A percentile compares a stretch with the other conserved stretches of the same genome.
Conservation (phyloP, 1,140 invertebrate species). For the Heliothis virescens region DNA sequence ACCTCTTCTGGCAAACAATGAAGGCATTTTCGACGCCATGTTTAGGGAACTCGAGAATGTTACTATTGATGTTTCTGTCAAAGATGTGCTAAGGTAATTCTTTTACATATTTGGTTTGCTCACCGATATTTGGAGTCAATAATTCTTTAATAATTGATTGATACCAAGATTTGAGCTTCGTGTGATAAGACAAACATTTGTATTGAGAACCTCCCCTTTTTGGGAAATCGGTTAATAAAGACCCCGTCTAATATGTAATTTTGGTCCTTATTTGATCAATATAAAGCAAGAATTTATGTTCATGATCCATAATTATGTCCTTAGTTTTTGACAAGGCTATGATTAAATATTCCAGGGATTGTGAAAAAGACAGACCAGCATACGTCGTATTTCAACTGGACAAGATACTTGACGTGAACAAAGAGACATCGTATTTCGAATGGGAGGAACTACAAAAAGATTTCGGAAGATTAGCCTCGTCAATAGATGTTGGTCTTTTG, state of each 20-base stretch:
- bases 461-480: constrained; percentile 80
- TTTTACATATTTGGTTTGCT: neutral
- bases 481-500: constrained; percentile 74
- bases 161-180: no score
- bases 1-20: constrained; percentile 84
- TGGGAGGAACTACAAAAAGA: constrained; percentile 87
- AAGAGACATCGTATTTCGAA: constrained; percentile 86
- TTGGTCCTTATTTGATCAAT: no score
- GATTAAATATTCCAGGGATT: constrained; percentile 87
- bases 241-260: no score
- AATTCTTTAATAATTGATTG: no score
- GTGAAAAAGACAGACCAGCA: constrained; percentile 89
- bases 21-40: constrained; percentile 87
- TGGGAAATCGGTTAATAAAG: no score
- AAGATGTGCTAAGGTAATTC: constrained; percentile 77
- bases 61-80: constrained; percentile 81
- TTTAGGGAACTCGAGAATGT: constrained; percentile 82
- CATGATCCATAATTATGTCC: no score
- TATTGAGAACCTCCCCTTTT: no score
- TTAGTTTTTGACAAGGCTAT: no score
- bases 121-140: no score
- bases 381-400: constrained; percentile 91
- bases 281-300: no score
- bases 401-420: constrained; percentile 88
- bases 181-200: no score